Conservation (phyloP, 2,113 vertebrate species). For the Malurus alboscapulatus region DNA sequence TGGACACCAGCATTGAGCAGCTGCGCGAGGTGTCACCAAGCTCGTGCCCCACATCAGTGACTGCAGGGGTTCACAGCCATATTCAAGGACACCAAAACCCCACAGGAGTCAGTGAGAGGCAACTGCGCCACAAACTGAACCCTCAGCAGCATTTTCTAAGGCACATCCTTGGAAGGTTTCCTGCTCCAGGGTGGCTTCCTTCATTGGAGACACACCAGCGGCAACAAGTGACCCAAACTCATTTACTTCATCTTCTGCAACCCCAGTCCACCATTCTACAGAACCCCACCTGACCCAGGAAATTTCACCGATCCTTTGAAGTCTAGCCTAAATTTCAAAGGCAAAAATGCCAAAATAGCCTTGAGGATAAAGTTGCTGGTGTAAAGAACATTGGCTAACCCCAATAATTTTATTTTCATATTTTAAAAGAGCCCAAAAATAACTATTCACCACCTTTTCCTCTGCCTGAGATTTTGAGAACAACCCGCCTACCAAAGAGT, state of each 20-base stretch:
- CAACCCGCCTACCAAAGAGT: constrained; percentile 28
- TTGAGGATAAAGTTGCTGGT: constrained; percentile 38
- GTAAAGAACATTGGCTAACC: constrained; percentile 23
- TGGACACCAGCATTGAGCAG: background rate
- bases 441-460: constrained; percentile 56
- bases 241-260: background rate
- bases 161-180: background rate
- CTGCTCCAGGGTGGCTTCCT: background rate
- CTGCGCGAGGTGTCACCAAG: background rate
- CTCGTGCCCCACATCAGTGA: background rate
- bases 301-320: constrained; percentile 23
- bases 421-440: constrained; percentile 47
- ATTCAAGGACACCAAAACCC: background rate
- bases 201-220: background rate
- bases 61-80: background rate
- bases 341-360: constrained; percentile 36
- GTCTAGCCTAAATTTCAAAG: constrained; percentile 35
- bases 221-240: rapidly evolving
- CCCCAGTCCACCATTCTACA: background rate
- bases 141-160: background rate
- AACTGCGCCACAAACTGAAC: background rate
- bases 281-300: background rate
- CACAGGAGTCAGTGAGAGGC: background rate
- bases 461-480: constrained; percentile 41
- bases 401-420: constrained; percentile 42